Evolutionary conservation across 1,140 invertebrate genomes (phyloP), one percentile per base, ranked within the genome.

Genomic region (Aphaenogaster rudis): DNA sequence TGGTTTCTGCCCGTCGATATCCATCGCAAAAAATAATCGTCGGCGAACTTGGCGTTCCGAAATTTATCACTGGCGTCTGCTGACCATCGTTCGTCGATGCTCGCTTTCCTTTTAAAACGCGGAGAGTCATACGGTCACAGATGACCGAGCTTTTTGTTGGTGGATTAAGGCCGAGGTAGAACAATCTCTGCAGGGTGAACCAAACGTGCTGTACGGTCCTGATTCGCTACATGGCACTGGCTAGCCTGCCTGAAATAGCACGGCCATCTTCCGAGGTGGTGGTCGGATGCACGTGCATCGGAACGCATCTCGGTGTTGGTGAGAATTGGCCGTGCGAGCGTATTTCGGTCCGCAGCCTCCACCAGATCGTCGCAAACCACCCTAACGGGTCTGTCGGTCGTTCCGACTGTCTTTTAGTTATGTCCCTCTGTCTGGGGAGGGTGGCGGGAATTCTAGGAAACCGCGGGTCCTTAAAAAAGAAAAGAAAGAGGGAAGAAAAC

Each of bases 231-330:
- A 93, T 92, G 89, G 92, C 90, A 92, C 89, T 93, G 90, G 92
- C 93, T 93, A 91, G 92, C 72, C 90, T 81, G 92, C 94, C 90
- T 94, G 94, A 95, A 95, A 95, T 95, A 95, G 94, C 93, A 87
- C 91, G 91, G 89, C 93, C 91, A 91, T 90, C 86, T 89, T 90
- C 88, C 85, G 87, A 85, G 89, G 87, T 92, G 90, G 89, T 93
- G 89, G 91, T 92, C 64, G 90, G 63, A 74, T 89, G 88, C 88
- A 92, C 88, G 84, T 91, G 89, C 88, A 93, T 86, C 85, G 84
- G 57, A 63, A 81, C 88, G 79, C 71, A 69, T 50, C 50, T 48
- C 9, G 67, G 92, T 92, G 86, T 93, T 91, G 42, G 92, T 93
- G 90, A 92, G 88, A 93, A 91, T 94, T 89, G 92, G 90, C 91